These are phyloP conservation scores for Bombus ignitus DNA, from an alignment of 1,140 invertebrate species.

Conservation along the genomic window DNA sequence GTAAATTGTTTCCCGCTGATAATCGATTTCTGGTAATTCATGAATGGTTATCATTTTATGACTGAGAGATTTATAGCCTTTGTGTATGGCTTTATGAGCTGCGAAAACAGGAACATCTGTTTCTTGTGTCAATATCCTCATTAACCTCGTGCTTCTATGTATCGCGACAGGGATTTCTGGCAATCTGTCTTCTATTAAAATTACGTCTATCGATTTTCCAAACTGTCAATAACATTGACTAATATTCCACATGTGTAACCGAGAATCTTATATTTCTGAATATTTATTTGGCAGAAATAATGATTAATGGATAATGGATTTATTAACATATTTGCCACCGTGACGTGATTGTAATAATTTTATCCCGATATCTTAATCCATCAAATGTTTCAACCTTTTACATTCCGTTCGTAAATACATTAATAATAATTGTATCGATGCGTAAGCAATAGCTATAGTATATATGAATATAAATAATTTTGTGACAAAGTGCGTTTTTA, in stretches of 20 bases:
- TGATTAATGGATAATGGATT: background rate
- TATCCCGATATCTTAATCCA: too few species aligned
- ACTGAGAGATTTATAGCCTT: background rate
- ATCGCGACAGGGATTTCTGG: background rate
- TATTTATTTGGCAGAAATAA: background rate
- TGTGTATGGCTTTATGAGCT: background rate
- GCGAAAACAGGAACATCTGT: constrained; percentile 14
- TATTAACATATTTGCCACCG: background rate
- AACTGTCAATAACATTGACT: background rate
- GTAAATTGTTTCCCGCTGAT: background rate
- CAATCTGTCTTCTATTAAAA: background rate
- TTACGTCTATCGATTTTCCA: background rate
- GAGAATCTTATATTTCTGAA: background rate
- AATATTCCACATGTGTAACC: background rate
- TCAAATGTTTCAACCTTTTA: too few species aligned
- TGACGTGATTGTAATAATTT: too few species aligned
- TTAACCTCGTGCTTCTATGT: background rate
- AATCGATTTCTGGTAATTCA: constrained; percentile 9
- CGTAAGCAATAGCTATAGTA: too few species aligned
- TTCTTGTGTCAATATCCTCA: constrained; percentile 12
- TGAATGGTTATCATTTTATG: background rate
- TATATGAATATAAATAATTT: too few species aligned
- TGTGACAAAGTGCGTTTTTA: too few species aligned
- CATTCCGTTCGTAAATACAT: too few species aligned
- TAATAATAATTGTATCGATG: too few species aligned